Evolutionary conservation across 2,888 invertebrate species (phyloP).

Genomic region (Beris morrisii): DNA sequence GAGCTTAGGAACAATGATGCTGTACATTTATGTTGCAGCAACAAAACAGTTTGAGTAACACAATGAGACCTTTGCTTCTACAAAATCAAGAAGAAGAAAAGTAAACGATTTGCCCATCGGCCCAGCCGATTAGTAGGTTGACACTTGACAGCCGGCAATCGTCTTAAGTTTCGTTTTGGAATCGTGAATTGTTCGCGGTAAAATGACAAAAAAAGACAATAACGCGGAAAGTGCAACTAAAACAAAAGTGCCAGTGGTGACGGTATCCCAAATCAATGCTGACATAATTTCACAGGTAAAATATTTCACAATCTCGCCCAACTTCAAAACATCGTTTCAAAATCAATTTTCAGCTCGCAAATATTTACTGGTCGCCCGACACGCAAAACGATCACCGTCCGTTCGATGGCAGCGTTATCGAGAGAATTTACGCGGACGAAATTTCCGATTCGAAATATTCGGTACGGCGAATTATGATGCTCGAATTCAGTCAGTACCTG

Average conservation of each 20-base stretch:
- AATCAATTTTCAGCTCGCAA: constrained; percentile 70
- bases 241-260: constrained; percentile 53
- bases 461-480: constrained; percentile 88
- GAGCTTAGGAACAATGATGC: too few relatives aligned
- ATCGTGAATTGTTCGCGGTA: not conserved
- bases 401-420: constrained; percentile 78
- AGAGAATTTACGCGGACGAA: constrained; percentile 86
- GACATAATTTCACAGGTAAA: constrained; percentile 86
- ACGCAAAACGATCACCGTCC: constrained; percentile 71
- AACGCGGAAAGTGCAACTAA: constrained; percentile 39
- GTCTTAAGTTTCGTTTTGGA: not conserved
- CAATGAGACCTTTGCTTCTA: not conserved
- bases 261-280: constrained; percentile 87
- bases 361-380: constrained; percentile 91
- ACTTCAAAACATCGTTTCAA: not conserved
- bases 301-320: not conserved
- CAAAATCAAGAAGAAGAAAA: constrained; percentile 1
- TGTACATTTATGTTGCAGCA: too few relatives aligned
- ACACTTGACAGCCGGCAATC: not conserved
- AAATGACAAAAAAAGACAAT: constrained; percentile 36
- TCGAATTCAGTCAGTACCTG: constrained; percentile 96
- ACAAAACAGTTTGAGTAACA: too few relatives aligned
- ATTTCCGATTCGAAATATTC: constrained; percentile 81
- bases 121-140: too few relatives aligned
- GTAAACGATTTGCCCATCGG: not conserved